Conservation (phyloP, 2,113 vertebrate species). For the Falco punctatus region DNA sequence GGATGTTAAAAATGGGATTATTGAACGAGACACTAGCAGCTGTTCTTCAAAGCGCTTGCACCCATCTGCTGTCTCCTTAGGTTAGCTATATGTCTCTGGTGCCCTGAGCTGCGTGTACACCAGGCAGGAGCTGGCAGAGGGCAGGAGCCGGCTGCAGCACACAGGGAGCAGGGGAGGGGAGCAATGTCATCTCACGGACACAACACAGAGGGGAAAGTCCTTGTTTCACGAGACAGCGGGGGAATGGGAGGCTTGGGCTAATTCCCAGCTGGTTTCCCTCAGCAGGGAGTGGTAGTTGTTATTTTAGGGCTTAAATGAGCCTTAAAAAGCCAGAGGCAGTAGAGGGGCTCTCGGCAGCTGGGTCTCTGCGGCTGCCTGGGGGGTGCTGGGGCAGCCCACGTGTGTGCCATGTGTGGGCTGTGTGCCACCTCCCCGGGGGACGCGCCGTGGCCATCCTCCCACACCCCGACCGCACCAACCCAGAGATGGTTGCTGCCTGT, state of each 20-base stretch:
- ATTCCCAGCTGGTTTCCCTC: neutral
- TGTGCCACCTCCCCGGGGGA: neutral
- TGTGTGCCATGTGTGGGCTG: neutral
- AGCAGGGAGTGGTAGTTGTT: constrained; percentile 30
- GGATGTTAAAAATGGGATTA: constrained; percentile 38
- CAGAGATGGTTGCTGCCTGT: neutral
- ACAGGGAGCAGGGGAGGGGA: neutral
- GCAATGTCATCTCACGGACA: neutral
- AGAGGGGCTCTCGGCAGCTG: neutral
- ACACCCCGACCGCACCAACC: neutral
- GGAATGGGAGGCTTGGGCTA: neutral
- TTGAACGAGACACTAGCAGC: constrained; percentile 44
- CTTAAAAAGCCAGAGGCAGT: neutral
- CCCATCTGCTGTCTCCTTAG: constrained; percentile 37
- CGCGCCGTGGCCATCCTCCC: neutral
- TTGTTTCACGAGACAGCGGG: neutral
- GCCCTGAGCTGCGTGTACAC: neutral
- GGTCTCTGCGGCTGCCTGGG: neutral
- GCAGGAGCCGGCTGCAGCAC: neutral
- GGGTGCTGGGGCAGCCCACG: neutral
- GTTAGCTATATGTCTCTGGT: neutral
- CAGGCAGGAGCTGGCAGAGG: neutral
- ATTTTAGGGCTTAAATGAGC: constrained; percentile 25
- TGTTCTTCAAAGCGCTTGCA: constrained; percentile 22
- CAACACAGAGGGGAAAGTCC: neutral